Evolutionary conservation across 2,797 vertebrate genomes (phyloP).

Genomic region (Cheirogaleus major): DNA sequence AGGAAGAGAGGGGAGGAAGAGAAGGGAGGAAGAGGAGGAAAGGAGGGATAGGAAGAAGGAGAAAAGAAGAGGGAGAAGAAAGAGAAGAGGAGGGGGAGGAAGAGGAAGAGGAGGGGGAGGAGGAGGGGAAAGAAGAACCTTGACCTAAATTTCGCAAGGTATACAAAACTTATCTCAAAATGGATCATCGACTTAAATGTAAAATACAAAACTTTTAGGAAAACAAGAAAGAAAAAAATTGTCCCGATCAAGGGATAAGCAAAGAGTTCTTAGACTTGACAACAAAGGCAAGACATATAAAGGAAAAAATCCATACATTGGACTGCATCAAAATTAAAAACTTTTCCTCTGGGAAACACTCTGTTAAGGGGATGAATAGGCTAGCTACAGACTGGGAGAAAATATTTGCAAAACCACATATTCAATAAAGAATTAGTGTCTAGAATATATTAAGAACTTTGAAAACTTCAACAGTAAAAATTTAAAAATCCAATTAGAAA

Average conservation of each 20-base stretch:
- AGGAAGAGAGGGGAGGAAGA: no score
- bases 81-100: no score
- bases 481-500: background rate
- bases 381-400: background rate
- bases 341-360: background rate
- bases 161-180: background rate
- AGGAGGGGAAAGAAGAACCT: background rate
- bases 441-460: background rate
- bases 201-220: background rate
- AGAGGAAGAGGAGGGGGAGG: no score
- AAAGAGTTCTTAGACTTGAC: background rate
- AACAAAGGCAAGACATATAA: background rate
- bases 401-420: background rate
- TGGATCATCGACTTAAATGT: background rate
- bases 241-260: background rate
- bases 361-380: background rate
- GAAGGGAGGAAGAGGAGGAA: background rate
- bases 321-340: background rate
- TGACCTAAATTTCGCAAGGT: background rate
- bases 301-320: background rate
- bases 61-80: background rate
- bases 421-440: background rate
- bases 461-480: background rate
- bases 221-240: background rate
- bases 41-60: no score